Evolutionary conservation across 2,113 vertebrate genomes (phyloP).

Genomic region (Sturnus vulgaris): DNA sequence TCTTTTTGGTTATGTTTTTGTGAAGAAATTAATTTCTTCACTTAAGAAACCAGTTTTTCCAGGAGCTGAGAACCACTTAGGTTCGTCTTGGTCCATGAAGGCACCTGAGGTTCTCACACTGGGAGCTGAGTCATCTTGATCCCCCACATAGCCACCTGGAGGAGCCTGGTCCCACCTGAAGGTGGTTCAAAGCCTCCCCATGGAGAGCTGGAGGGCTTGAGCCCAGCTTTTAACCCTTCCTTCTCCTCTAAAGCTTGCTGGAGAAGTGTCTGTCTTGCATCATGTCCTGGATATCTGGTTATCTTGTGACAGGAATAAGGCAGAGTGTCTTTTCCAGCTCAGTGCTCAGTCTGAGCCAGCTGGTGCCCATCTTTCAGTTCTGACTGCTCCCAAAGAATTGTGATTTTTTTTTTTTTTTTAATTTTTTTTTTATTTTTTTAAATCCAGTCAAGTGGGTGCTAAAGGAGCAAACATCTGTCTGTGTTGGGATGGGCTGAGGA

Average conservation of each 20-base stretch:
- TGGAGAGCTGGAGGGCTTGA: background rate
- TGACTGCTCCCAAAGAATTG: background rate
- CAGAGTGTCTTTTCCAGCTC: background rate
- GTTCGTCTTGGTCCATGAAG: background rate
- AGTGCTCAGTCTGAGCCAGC: background rate
- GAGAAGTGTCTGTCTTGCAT: background rate
- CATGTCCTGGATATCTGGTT: background rate
- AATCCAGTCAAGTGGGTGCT: background rate
- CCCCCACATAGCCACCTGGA: background rate
- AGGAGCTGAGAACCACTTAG: background rate
- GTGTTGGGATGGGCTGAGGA: background rate
- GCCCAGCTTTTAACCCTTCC: background rate
- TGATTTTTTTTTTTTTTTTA: background rate
- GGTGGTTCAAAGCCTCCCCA: background rate
- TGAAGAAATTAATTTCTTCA: background rate
- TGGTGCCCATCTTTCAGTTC: background rate
- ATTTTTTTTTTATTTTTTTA: background rate
- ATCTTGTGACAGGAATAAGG: background rate
- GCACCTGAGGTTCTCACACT: background rate
- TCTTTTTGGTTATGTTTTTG: background rate
- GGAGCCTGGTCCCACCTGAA: background rate
- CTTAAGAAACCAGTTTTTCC: background rate
- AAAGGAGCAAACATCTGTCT: background rate
- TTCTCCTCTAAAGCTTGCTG: background rate
- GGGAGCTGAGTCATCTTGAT: background rate